phyloP scores from a whole-genome alignment of 2,113 vertebrate species.

The Plecturocebus donacophilus region DNA sequence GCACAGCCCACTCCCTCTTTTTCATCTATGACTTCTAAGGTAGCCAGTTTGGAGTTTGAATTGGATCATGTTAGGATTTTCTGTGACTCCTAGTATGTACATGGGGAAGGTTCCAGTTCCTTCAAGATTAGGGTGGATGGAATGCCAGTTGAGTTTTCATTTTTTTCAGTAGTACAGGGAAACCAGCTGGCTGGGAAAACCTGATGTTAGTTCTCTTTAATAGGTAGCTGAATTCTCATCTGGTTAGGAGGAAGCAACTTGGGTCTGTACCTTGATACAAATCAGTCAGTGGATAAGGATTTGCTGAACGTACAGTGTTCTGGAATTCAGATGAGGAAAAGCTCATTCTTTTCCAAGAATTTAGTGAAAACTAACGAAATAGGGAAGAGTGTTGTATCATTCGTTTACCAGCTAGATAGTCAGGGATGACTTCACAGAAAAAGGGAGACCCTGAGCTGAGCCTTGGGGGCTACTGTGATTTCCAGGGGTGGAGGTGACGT shows the following conservation, averaged over 20 bases:
- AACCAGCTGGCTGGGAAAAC: not conserved
- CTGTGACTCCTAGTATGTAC: not conserved
- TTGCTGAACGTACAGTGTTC: not conserved
- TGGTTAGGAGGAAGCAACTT: not conserved
- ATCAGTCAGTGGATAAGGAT: not conserved
- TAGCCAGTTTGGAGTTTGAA: not conserved
- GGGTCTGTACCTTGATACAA: not conserved
- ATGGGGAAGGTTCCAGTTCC: not conserved
- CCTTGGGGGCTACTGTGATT: not conserved
- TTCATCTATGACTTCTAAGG: not conserved
- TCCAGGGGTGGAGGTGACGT: not conserved
- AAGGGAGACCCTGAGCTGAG: not conserved
- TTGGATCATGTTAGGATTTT: not conserved
- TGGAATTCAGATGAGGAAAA: not conserved
- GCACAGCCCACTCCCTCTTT: not conserved
- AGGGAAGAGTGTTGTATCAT: fast-evolving
- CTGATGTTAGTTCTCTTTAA: not conserved
- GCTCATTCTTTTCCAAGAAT: not conserved
- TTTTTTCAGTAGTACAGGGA: not conserved
- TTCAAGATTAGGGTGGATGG: not conserved
- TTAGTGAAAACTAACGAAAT: not conserved
- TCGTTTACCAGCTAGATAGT: not conserved
- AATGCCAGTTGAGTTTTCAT: fast-evolving
- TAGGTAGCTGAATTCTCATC: not conserved
- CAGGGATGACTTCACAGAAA: not conserved